These are phyloP conservation scores for Bungarus multicinctus DNA, from an alignment of 2,113 vertebrate genomes.

Conservation along the genomic window DNA sequence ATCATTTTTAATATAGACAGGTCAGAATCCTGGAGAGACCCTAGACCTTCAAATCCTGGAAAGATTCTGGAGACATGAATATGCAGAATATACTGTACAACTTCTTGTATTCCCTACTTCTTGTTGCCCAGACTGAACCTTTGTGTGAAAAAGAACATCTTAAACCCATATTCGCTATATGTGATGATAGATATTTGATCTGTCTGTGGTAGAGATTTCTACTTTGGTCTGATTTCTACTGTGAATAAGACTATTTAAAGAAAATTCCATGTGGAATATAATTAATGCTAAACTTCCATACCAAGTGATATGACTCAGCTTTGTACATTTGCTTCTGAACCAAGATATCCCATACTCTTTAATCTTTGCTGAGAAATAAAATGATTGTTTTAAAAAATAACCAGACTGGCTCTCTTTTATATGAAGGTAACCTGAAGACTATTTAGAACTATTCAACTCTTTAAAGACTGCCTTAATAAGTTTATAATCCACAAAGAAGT, in stretches of 20 bases:
- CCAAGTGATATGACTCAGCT: background rate
- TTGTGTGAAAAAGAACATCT: background rate
- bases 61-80: background rate
- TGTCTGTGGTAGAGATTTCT: background rate
- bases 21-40: background rate
- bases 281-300: background rate
- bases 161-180: background rate
- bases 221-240: background rate
- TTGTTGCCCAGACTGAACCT: background rate
- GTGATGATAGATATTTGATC: background rate
- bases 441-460: background rate
- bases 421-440: background rate
- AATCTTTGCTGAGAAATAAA: background rate
- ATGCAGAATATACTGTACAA: background rate
- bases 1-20: background rate
- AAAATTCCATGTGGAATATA: background rate
- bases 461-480: background rate
- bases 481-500: background rate
- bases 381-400: background rate
- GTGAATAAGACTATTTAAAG: background rate
- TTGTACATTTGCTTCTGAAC: background rate
- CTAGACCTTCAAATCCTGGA: background rate
- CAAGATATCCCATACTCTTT: background rate
- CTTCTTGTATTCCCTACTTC: background rate
- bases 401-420: background rate